These are phyloP conservation scores for Diloba caeruleocephala DNA, from an alignment of 2,888 invertebrate genomes.

Conservation along the genomic window DNA sequence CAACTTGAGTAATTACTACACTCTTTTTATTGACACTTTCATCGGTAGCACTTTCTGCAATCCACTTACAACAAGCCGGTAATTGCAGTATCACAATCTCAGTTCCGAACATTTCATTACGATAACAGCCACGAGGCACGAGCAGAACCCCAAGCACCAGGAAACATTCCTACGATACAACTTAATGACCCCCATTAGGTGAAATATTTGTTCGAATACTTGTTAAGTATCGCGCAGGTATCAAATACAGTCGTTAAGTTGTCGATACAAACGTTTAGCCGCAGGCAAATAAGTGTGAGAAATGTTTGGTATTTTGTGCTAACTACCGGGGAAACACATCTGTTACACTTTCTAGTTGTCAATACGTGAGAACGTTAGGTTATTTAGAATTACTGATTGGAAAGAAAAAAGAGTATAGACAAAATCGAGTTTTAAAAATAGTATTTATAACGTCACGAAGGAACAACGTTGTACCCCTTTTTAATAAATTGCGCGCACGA, in stretches of 20 bases:
- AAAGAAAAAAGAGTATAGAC: too few relatives aligned
- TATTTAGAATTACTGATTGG: too few relatives aligned
- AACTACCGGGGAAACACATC: not conserved
- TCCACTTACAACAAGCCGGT: not conserved
- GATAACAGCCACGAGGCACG: not conserved
- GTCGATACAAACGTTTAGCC: slow-evolving; percentile 22
- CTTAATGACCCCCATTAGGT: slow-evolving; percentile 14
- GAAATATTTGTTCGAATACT: slow-evolving; percentile 17
- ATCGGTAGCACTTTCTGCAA: too few relatives aligned
- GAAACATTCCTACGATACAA: slow-evolving; percentile 1
- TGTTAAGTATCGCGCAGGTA: slow-evolving; percentile 1
- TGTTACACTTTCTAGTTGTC: slow-evolving; percentile 10
- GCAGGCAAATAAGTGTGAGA: slow-evolving; percentile 1
- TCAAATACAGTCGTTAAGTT: slow-evolving; percentile 16
- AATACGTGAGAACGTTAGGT: not conserved
- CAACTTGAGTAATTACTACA: too few relatives aligned
- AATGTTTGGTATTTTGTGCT: slow-evolving; percentile 3
- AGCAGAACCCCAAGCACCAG: not conserved
- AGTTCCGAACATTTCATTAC: not conserved
- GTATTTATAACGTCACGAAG: too few relatives aligned
- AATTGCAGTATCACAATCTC: not conserved
- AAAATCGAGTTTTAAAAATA: too few relatives aligned
- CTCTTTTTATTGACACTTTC: too few relatives aligned
- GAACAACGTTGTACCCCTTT: too few relatives aligned
- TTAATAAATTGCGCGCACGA: too few relatives aligned